Base-by-base conservation (phyloP, 1,140 invertebrate genomes). In the Tetranychus cinnabarinus region DNA sequence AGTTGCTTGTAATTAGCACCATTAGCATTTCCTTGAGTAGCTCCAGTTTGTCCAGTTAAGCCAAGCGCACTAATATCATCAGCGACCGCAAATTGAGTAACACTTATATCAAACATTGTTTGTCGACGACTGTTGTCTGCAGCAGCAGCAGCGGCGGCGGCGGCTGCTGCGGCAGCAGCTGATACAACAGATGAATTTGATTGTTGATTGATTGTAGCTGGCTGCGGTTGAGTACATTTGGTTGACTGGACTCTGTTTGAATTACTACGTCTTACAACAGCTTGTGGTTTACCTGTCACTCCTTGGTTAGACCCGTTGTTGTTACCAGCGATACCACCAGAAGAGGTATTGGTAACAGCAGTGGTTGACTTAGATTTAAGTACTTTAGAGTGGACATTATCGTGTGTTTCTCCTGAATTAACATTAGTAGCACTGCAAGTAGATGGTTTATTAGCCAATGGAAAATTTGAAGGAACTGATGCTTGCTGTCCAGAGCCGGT, bases 81-180 rank as follows among this genome's bases (percentile, higher is more conserved):
- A 68, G 90, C 90, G 61, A 90, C 78, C 5, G 88, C 88, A 72
- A 88, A 90, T 71, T 92, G 88, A 7, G 85, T 80, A 66, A 89
- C 78, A 35, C 57, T 42, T n/a, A 45, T 46, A 45, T 45, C 57
- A 45, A 58, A 31, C 39, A 46, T 12, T 58, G 10, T 13, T 42
- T 23, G n/a, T 36, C 13, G 8, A 35, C 55, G 13, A 42, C 39
- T 42, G 10, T 42, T 42, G 10, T 42, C 39, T 5, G 48, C 31
- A 23, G 48, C 13, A 50, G 48, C 48, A 5, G 48, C 48, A 5
- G 31, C 39, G 10, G 39, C 39, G 39, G 39, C 23, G 8, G 35
- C 33, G 23, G 23, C 36, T 56, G 35, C 36, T 33, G 31, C 34
- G 5, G 31, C 36, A 23, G 23, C 23, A 23, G 23, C 23, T 23